Conservation (phyloP, 2,797 vertebrate species). For the Basileuterus tristriatus region DNA sequence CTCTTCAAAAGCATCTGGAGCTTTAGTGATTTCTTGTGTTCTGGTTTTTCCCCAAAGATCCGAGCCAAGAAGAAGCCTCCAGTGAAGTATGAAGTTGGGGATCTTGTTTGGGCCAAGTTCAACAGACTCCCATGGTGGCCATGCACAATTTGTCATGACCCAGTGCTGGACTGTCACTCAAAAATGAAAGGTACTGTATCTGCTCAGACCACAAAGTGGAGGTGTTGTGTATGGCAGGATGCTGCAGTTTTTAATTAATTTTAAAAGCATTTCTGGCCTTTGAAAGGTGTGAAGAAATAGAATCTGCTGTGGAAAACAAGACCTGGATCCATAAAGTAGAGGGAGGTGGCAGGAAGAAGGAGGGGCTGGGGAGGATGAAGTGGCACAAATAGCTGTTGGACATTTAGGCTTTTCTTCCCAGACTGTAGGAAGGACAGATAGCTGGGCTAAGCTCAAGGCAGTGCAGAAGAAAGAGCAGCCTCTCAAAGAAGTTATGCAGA, state of each 20-base stretch:
- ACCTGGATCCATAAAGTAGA: background rate
- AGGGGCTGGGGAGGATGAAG: background rate
- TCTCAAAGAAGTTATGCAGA: background rate
- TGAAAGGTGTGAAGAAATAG: background rate
- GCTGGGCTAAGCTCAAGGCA: background rate
- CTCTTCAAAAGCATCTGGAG: conserved; percentile 42
- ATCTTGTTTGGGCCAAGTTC: conserved; percentile 97
- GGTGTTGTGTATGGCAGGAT: background rate
- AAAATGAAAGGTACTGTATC: conserved; percentile 89
- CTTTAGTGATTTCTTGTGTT: conserved; percentile 65
- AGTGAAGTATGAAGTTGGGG: conserved; percentile 90
- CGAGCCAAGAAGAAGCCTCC: conserved; percentile 80
- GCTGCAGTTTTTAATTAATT: background rate
- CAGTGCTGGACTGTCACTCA: conserved; percentile 85
- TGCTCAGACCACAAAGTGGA: background rate
- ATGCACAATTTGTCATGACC: conserved; percentile 88
- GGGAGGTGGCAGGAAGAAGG: background rate
- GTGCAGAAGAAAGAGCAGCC: background rate
- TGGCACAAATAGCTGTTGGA: background rate
- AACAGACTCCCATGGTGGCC: conserved; percentile 98
- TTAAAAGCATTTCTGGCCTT: background rate
- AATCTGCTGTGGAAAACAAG: background rate
- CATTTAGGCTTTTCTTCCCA: background rate
- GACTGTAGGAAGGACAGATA: background rate
- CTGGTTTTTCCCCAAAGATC: conserved; percentile 73